A percentile compares a stretch with the other conserved stretches of the same genome.
phyloP scores from a whole-genome alignment of 2,888 invertebrate genomes.

The Agrochola lychnidis region DNA sequence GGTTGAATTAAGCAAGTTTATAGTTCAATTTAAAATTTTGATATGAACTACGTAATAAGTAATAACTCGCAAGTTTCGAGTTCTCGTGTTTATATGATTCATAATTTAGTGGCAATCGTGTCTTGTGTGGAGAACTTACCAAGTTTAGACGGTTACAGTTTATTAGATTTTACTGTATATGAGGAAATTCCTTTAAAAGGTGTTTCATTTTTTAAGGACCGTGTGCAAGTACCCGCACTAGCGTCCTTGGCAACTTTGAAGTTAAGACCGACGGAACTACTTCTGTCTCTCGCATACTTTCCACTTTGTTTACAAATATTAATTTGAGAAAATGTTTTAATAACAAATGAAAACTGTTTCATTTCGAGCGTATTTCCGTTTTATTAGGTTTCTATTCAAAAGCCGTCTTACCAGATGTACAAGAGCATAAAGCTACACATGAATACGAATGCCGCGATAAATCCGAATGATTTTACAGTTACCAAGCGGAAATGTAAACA shows the following conservation, averaged over 20 bases:
- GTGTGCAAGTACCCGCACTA: background rate
- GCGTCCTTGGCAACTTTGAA: slow-evolving; percentile 37
- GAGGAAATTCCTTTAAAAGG: slow-evolving; percentile 35
- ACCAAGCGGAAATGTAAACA: slow-evolving; percentile 66
- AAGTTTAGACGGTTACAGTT: slow-evolving; percentile 46
- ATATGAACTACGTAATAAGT: slow-evolving; percentile 66
- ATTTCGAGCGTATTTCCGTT: slow-evolving; percentile 22
- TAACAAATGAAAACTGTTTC: slow-evolving; percentile 35
- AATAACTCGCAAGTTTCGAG: slow-evolving; percentile 60
- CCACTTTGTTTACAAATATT: slow-evolving; percentile 30
- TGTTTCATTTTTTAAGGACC: slow-evolving; percentile 51
- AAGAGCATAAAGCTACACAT: slow-evolving; percentile 44
- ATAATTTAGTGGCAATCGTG: slow-evolving; percentile 66
- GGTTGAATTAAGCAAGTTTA: slow-evolving; percentile 67
- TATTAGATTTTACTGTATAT: slow-evolving; percentile 51
- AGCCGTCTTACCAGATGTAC: slow-evolving; percentile 33
- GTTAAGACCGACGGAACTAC: slow-evolving; percentile 33
- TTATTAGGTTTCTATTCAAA: slow-evolving; percentile 50
- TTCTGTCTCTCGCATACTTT: slow-evolving; percentile 26
- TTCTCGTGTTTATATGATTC: slow-evolving; percentile 62
- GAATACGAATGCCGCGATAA: slow-evolving; percentile 50
- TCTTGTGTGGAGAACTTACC: slow-evolving; percentile 53
- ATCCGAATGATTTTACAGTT: slow-evolving; percentile 67
- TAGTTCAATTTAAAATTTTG: slow-evolving; percentile 70
- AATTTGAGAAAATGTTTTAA: slow-evolving; percentile 48